Evolutionary conservation across 2,113 vertebrate species (phyloP), one percentile per base, ranked within the genome.

Genomic region (Leucoraja erinaceus): DNA sequence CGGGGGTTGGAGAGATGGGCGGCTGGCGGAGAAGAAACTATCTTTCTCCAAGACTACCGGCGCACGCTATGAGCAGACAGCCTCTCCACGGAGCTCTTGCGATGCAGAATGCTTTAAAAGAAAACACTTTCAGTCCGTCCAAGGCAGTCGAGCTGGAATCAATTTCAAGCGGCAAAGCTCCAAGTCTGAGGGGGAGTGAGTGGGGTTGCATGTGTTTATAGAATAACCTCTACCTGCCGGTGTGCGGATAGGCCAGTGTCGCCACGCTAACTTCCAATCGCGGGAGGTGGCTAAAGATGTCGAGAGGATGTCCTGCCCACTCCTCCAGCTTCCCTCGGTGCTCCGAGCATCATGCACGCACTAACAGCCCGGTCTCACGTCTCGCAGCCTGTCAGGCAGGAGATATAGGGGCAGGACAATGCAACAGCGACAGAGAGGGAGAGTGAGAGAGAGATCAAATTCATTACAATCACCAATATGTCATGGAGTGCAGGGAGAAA

Each of bases 121-220:
- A 93, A 92, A 88, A 93, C 92, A 90, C 94, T 94, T 95, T 94
- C 91, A 93, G 94, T 84, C 74, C 84, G 93, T 96, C 96, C 96
- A 96, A 96, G 95, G 93, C 96, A 95, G 95, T 94, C 93, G 94
- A 94, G 94, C 93, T 93, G 88, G 33, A 38, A 90, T 70, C 88
- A 90, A 68, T 90, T 68, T 18, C 16, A 90, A 25, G 61, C n/a
- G n/a, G 61, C 66, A 63, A 94, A 63, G 79, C 94, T 95, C 94
- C 94, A 93, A 94, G 94, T 94, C 94, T 94, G 38, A 94, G 93
- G 94, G 93, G 95, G 93, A 95, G 96, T 94, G 93, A 95, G 94
- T 94, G 95, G 96, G 97, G 96, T 96, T 95, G 97, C 97, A 98
- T 97, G 97, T 98, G 98, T 98, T 97, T 97, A 96, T 97, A 95